These are phyloP conservation scores for Resseliella maxima DNA, from an alignment of 2,888 invertebrate genomes.

Conservation along the genomic window DNA sequence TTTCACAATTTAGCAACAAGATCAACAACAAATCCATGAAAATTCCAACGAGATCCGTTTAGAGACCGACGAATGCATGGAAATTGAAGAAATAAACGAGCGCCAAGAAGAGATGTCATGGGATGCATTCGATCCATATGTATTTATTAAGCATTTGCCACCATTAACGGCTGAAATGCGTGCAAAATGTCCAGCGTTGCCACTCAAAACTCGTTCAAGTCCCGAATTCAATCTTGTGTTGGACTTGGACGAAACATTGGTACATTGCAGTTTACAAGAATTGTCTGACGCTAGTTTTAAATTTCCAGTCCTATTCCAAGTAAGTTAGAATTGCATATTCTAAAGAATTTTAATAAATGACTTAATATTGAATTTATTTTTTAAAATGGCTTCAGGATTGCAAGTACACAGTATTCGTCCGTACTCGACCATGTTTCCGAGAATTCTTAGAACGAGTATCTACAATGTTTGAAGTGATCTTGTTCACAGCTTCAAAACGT, in stretches of 20 bases:
- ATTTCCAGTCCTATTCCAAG: slow-evolving; percentile 91
- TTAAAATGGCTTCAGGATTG: slow-evolving; percentile 78
- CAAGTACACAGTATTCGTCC: slow-evolving; percentile 86
- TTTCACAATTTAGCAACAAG: not conserved
- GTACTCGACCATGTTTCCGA: slow-evolving; percentile 89
- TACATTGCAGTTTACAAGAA: slow-evolving; percentile 93
- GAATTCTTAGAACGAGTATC: slow-evolving; percentile 93
- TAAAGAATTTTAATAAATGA: not conserved
- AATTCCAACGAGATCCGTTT: slow-evolving; percentile 59
- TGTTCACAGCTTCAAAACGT: slow-evolving; percentile 95
- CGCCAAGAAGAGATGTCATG: slow-evolving; percentile 68
- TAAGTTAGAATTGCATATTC: slow-evolving; percentile 57
- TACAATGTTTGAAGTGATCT: slow-evolving; percentile 88
- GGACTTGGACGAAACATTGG: slow-evolving; percentile 89
- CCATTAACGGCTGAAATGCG: slow-evolving; percentile 82
- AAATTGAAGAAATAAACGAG: slow-evolving; percentile 60
- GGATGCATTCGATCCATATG: slow-evolving; percentile 88
- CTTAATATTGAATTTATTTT: not conserved
- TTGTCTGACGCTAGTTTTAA: slow-evolving; percentile 92
- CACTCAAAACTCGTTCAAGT: slow-evolving; percentile 90
- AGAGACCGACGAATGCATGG: slow-evolving; percentile 61
- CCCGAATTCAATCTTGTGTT: slow-evolving; percentile 89
- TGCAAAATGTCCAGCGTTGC: slow-evolving; percentile 77
- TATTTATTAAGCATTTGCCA: slow-evolving; percentile 91
- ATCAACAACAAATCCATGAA: not conserved